A percentile compares a stretch with the other conserved stretches of the same genome.
These are phyloP conservation scores for Microcebus murinus DNA, from an alignment of 2,113 vertebrate genomes.

Conservation along the genomic window DNA sequence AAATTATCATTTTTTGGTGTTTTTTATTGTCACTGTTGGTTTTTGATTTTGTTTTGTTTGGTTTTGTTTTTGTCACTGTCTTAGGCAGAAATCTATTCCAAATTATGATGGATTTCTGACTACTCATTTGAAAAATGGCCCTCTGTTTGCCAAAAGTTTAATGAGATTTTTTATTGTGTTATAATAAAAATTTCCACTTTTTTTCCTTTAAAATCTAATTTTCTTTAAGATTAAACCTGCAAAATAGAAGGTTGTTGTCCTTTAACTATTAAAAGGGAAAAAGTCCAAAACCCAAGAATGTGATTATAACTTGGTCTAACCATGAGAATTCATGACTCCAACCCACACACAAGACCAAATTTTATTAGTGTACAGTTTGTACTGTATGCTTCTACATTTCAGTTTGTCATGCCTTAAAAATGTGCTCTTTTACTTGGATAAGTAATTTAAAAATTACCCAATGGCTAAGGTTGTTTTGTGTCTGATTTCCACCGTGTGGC, in stretches of 20 bases:
- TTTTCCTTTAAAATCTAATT: slow-evolving; percentile 35
- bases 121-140: slow-evolving; percentile 24
- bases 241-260: slow-evolving; percentile 26
- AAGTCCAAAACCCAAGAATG: slow-evolving; percentile 56
- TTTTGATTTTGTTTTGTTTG: neutral
- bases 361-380: slow-evolving; percentile 78
- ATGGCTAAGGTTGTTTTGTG: slow-evolving; percentile 50
- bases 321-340: slow-evolving; percentile 66
- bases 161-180: slow-evolving; percentile 42
- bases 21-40: neutral
- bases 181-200: slow-evolving; percentile 10
- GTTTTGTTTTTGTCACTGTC: neutral
- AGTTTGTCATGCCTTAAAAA: slow-evolving; percentile 67
- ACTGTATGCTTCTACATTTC: slow-evolving; percentile 69
- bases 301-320: slow-evolving; percentile 68
- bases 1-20: neutral
- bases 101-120: slow-evolving; percentile 38
- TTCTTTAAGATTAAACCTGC: slow-evolving; percentile 13
- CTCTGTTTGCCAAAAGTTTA: slow-evolving; percentile 49
- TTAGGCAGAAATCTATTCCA: slow-evolving; percentile 27
- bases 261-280: slow-evolving; percentile 49
- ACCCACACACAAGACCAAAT: slow-evolving; percentile 61
- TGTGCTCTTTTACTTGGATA: slow-evolving; percentile 66
- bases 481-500: slow-evolving; percentile 40
- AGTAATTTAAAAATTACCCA: slow-evolving; percentile 63